Percentiles rank a stretch among this genome's conserved stretches.
These are phyloP conservation scores for Drosophila cardini DNA, from an alignment of 1,140 invertebrate species.

Conservation along the genomic window DNA sequence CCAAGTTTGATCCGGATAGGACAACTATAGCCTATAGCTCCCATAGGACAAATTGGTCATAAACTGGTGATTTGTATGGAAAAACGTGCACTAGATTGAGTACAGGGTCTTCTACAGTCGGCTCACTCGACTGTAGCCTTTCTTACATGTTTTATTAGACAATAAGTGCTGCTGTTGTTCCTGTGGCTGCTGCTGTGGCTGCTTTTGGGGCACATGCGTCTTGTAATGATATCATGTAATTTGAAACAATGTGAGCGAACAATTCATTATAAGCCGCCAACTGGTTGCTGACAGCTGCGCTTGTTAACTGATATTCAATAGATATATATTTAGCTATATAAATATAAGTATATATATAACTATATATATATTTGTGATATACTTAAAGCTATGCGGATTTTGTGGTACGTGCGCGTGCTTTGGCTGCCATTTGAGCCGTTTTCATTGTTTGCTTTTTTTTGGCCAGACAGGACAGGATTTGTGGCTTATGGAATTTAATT, in stretches of 20 bases:
- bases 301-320: conserved; percentile 82
- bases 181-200: conserved; percentile 29
- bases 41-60: too few relatives aligned
- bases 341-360: neutral
- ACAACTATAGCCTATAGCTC: too few relatives aligned
- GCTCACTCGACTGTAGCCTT: too few relatives aligned
- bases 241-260: conserved; percentile 75
- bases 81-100: too few relatives aligned
- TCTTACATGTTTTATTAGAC: neutral
- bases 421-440: conserved; percentile 18
- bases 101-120: too few relatives aligned
- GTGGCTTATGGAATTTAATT: conserved; percentile 47
- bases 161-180: conserved; percentile 5
- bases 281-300: conserved; percentile 77
- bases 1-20: too few relatives aligned
- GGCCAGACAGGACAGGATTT: conserved; percentile 61
- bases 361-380: conserved; percentile 11
- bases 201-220: conserved; percentile 40
- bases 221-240: conserved; percentile 77
- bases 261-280: conserved; percentile 76
- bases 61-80: too few relatives aligned
- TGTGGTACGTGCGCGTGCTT: conserved; percentile 39
- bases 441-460: conserved; percentile 31
- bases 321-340: conserved; percentile 41
- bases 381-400: conserved; percentile 8